These are phyloP conservation scores for Gobius niger DNA, from an alignment of 2,113 vertebrate genomes.

Conservation along the genomic window DNA sequence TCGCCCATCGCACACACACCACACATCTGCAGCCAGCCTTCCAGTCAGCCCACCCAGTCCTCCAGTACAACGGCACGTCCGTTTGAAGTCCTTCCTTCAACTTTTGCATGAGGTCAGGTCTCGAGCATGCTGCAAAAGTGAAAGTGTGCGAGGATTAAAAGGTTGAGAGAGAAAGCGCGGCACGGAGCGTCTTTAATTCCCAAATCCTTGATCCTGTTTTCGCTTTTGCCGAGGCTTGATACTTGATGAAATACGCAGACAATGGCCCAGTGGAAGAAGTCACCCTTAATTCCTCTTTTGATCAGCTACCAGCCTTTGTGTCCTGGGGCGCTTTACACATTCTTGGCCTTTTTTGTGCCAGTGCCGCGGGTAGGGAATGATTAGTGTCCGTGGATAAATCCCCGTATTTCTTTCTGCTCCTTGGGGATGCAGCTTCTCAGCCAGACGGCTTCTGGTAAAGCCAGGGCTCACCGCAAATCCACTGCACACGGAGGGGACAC, in stretches of 20 bases:
- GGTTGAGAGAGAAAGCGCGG: conserved; percentile 52
- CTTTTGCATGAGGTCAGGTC: conserved; percentile 43
- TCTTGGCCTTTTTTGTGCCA: conserved; percentile 66
- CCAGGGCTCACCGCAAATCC: conserved; percentile 44
- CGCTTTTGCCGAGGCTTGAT: conserved; percentile 55
- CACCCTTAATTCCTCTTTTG: conserved; percentile 78
- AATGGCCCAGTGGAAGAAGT: conserved; percentile 77
- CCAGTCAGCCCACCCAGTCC: conserved; percentile 65
- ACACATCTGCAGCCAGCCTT: conserved; percentile 58
- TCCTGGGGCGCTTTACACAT: conserved; percentile 66
- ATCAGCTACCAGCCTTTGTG: conserved; percentile 73
- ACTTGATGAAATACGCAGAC: conserved; percentile 72
- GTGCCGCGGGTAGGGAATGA: conserved; percentile 69
- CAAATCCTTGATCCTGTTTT: conserved; percentile 60
- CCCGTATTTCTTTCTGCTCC: conserved; percentile 61
- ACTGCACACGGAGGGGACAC: conserved; percentile 34
- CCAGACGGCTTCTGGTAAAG: conserved; percentile 55
- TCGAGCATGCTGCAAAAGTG: conserved; percentile 41
- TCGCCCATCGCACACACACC: conserved; percentile 40
- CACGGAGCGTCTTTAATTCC: conserved; percentile 70
- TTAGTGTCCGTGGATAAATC: conserved; percentile 72
- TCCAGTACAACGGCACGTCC: conserved; percentile 26
- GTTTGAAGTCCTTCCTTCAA: conserved; percentile 60
- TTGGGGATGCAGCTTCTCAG: conserved; percentile 49
- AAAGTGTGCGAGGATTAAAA: conserved; percentile 57